A percentile compares a stretch with the other conserved stretches of the same genome.
Conservation (phyloP, 1,140 invertebrate species). For the Nasonia vitripennis region DNA sequence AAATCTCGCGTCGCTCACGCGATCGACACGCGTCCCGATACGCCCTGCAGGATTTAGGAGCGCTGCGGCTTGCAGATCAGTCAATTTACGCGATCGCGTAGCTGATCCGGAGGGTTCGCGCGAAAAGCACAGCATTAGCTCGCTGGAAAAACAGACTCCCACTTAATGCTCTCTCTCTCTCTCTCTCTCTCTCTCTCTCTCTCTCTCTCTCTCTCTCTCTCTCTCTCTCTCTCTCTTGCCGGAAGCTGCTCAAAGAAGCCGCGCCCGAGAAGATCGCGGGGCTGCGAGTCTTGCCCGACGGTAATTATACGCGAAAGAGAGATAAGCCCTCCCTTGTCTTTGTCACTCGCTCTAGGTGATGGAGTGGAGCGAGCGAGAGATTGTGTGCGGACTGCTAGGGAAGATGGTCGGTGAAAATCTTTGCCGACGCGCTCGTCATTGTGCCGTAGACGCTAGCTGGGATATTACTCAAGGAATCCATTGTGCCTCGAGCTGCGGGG, state of each 20-base stretch:
- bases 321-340: not conserved
- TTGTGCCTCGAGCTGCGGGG: not conserved
- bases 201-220: too few relatives aligned
- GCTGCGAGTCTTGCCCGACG: not conserved
- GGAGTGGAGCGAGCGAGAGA: not conserved
- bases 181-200: too few relatives aligned
- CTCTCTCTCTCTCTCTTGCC: too few relatives aligned
- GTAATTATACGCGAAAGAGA: slow-evolving; percentile 22
- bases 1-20: not conserved
- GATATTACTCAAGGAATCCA: slow-evolving; percentile 47
- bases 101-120: too few relatives aligned
- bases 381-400: not conserved
- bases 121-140: not conserved
- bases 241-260: too few relatives aligned
- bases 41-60: too few relatives aligned
- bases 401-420: not conserved
- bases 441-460: not conserved
- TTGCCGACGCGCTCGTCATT: not conserved
- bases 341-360: not conserved
- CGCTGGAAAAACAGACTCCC: not conserved
- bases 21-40: too few relatives aligned
- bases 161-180: not conserved
- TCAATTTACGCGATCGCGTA: not conserved
- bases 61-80: too few relatives aligned
- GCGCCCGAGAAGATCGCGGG: not conserved